Base-by-base conservation (phyloP, 2,888 invertebrate genomes). In the Papilio elwesi region DNA sequence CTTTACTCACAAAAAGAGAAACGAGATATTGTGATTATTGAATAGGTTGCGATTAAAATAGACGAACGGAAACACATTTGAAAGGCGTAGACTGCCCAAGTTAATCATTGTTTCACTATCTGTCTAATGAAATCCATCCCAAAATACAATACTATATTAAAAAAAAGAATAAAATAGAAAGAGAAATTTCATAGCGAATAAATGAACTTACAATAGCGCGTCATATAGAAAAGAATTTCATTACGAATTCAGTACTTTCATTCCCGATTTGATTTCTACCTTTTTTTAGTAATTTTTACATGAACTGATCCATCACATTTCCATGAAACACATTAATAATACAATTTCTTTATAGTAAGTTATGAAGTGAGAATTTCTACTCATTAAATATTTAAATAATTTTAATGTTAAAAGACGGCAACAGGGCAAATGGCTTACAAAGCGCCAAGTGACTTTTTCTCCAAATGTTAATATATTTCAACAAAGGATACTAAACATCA, bases 41-140 rank as follows among this genome's bases (percentile, higher is more conserved):
- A 74, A 53, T 57, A 53, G 71, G 62, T 51, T 64, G 49, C 26
- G 71, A 67, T 55, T 59, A 68, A 76, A 76, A 76, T 76, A 74
- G 64, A 47, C 49, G 4, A 53, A 74, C 62, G 43, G 51, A 70
- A 74, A 71, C 64, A 74, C 51, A 75, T 69, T 73, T n/a, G 71
- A 65, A 76, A 73, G 70, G 67, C 59, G 57, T n/a, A 67, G 47
- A 72, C 59, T 72, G 69, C 52, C 63, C 26, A 51, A 65, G 51
- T 47, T 65, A 47, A 65, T 70, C 65, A 68, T 68, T 64, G 43
- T 47, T 7, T 49, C 12, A 51, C n/a, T 26, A 12, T 48, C 48
- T 64, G 13, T 65, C 9, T 7, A 26, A n/a, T n/a, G n/a, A 15
- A 48, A 67, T 9, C n/a, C 26, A 16, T 68, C 6, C n/a, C 13